Percentiles rank a stretch among this genome's conserved stretches.
phyloP scores from a whole-genome alignment of 2,113 vertebrate genomes.

The Periophthalmodon schlosseri region DNA sequence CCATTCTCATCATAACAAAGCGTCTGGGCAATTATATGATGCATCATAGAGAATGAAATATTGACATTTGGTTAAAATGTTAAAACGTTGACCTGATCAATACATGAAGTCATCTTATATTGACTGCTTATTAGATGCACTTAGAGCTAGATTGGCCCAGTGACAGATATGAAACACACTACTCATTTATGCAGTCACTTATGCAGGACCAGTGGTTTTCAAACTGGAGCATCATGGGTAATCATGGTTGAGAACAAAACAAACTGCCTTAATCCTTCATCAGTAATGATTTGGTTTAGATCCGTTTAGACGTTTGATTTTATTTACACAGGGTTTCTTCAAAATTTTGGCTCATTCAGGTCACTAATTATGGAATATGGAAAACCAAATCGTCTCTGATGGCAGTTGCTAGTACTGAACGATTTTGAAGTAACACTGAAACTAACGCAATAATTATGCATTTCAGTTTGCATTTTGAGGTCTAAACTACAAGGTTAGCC shows the following conservation, averaged over 20 bases:
- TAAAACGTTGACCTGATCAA: constrained; percentile 10
- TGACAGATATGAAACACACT: constrained; percentile 30
- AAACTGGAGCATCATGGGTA: background rate
- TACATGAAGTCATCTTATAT: constrained; percentile 26
- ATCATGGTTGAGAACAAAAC: background rate
- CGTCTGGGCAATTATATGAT: background rate
- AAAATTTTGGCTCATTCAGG: background rate
- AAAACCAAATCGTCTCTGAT: background rate
- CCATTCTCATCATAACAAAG: background rate
- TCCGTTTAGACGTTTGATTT: background rate
- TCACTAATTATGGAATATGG: background rate
- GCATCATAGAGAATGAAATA: constrained; percentile 6
- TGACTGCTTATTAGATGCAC: constrained; percentile 21
- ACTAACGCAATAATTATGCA: background rate
- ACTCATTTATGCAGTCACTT: constrained; percentile 19
- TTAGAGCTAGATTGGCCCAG: constrained; percentile 39
- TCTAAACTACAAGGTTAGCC: background rate
- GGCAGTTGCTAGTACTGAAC: background rate
- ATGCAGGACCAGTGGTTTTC: constrained; percentile 8
- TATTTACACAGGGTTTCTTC: background rate
- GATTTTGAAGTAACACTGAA: too few species aligned
- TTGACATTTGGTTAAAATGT: constrained; percentile 4
- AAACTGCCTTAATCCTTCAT: background rate
- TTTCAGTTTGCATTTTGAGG: background rate
- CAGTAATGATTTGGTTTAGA: background rate